Conservation (phyloP, 1,140 invertebrate genomes). For the Lepidotrigona ventralis region DNA sequence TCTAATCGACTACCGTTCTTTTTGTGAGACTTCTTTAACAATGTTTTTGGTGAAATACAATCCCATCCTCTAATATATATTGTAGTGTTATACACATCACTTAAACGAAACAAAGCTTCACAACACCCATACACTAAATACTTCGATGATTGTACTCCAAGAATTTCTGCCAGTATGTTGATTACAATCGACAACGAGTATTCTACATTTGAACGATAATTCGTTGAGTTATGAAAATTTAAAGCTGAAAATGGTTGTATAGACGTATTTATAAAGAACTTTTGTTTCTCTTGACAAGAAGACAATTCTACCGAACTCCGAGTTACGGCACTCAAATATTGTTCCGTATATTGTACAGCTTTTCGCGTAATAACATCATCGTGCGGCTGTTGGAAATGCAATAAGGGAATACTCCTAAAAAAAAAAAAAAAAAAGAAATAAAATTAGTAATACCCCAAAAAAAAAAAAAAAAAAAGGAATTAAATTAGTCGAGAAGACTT, state of each 20-base stretch:
- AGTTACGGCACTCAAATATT: conserved; percentile 72
- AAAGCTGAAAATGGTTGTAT: conserved; percentile 66
- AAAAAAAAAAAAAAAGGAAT: conserved; percentile 65
- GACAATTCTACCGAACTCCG: conserved; percentile 36
- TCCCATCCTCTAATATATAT: conserved; percentile 81
- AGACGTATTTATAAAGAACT: conserved; percentile 66
- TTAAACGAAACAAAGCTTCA: conserved; percentile 79
- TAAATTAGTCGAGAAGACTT: background rate
- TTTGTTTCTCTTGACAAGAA: conserved; percentile 65
- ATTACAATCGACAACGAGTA: conserved; percentile 58
- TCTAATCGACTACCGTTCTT: conserved; percentile 60
- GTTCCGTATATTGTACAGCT: conserved; percentile 73
- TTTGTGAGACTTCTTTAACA: conserved; percentile 61
- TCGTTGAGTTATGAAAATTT: conserved; percentile 22
- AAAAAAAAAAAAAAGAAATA: conserved; percentile 66
- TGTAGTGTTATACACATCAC: conserved; percentile 78
- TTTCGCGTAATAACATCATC: conserved; percentile 78
- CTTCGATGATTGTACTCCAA: conserved; percentile 72
- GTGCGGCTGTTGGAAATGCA: conserved; percentile 76
- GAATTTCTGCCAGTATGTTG: conserved; percentile 68
- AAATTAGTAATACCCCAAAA: background rate
- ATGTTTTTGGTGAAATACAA: conserved; percentile 67
- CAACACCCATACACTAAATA: conserved; percentile 80
- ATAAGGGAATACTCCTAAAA: conserved; percentile 77
- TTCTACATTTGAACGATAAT: conserved; percentile 42